These are phyloP conservation scores for Catharus ustulatus DNA, from an alignment of 2,797 vertebrate genomes.

Conservation along the genomic window DNA sequence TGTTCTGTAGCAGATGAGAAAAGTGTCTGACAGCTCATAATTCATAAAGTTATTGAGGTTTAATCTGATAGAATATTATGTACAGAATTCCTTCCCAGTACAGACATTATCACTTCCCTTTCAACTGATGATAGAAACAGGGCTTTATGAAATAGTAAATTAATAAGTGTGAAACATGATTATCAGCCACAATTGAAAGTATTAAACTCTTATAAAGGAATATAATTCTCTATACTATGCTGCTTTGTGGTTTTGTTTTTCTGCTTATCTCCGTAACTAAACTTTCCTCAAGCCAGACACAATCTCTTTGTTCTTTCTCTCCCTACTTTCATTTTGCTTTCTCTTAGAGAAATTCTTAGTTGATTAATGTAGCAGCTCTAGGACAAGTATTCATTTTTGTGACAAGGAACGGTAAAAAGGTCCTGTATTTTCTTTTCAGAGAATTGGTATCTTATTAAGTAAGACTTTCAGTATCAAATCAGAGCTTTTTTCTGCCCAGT, in stretches of 20 bases:
- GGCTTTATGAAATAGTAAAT: slow-evolving; percentile 36
- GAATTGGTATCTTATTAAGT: not conserved
- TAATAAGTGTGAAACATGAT: not conserved
- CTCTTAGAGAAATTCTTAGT: not conserved
- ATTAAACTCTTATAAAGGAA: not conserved
- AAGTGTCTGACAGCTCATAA: slow-evolving; percentile 79
- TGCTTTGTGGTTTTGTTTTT: not conserved
- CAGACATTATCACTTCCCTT: slow-evolving; percentile 62
- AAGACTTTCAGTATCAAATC: not conserved
- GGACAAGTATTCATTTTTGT: not conserved
- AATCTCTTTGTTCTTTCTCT: not conserved
- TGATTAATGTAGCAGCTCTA: not conserved
- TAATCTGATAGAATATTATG: slow-evolving; percentile 80
- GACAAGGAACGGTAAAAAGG: not conserved
- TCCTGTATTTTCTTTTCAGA: not conserved
- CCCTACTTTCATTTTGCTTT: not conserved
- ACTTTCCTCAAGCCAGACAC: not conserved
- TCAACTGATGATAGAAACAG: slow-evolving; percentile 17
- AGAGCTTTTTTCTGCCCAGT: not conserved
- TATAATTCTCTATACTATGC: not conserved
- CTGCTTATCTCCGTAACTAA: not conserved
- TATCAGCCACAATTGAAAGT: not conserved
- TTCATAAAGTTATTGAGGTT: slow-evolving; percentile 76
- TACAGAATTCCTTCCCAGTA: slow-evolving; percentile 65
- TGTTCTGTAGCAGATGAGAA: slow-evolving; percentile 79